A percentile compares a stretch with the other conserved stretches of the same genome.
phyloP scores from a whole-genome alignment of 2,797 vertebrate genomes.

The Diceros bicornis region DNA sequence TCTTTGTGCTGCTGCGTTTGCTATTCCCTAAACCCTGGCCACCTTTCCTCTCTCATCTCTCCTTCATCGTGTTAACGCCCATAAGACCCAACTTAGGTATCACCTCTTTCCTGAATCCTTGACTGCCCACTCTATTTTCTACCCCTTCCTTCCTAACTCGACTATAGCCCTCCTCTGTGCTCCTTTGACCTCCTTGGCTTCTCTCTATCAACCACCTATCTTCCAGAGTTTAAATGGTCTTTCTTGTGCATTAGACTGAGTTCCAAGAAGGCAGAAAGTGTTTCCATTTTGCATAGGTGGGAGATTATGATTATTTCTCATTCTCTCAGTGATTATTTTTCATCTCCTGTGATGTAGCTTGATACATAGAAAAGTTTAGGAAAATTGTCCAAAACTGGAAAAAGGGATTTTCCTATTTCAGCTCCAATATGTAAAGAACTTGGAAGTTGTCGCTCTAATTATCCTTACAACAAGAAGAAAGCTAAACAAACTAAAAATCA shows the following conservation, averaged over 20 bases:
- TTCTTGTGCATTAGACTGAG: neutral
- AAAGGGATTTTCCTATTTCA: constrained; percentile 2
- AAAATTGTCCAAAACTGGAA: constrained; percentile 1
- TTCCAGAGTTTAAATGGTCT: neutral
- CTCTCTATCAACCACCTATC: neutral
- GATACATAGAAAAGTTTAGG: constrained; percentile 23
- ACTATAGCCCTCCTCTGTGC: neutral
- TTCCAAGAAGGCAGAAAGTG: neutral
- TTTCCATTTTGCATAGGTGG: neutral
- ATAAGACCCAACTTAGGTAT: neutral
- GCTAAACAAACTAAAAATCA: neutral
- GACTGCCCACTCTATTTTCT: neutral
- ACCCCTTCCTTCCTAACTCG: neutral
- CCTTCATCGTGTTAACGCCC: neutral
- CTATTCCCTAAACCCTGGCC: neutral
- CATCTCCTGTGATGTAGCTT: neutral
- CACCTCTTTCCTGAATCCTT: neutral
- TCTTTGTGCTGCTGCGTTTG: neutral
- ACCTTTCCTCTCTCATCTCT: neutral
- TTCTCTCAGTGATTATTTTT: neutral
- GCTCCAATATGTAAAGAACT: neutral
- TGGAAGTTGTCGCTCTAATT: neutral
- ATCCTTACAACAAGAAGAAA: neutral
- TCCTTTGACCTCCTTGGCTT: neutral
- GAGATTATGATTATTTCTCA: too few species aligned